phyloP scores from a whole-genome alignment of 2,888 invertebrate species.

The Pandemis cinnamomeana region DNA sequence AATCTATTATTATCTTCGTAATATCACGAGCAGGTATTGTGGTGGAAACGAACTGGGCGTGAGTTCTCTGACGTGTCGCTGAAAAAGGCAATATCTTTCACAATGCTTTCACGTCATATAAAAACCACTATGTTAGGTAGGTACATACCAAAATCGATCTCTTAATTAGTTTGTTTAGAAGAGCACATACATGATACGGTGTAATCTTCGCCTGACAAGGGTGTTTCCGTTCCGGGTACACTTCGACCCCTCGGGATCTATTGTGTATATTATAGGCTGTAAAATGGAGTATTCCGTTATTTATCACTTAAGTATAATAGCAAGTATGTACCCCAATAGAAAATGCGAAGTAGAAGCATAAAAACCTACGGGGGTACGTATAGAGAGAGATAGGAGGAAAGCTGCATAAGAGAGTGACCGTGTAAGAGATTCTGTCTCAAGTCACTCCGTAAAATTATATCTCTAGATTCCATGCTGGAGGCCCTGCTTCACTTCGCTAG shows the following conservation, averaged over 20 bases:
- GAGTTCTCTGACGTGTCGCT: conserved; percentile 8
- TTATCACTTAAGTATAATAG: neutral
- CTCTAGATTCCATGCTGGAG: too few relatives aligned
- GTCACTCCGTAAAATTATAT: too few relatives aligned
- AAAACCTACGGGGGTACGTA: too few relatives aligned
- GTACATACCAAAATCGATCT: too few relatives aligned
- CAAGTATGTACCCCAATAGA: too few relatives aligned
- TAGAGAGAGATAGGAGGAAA: too few relatives aligned
- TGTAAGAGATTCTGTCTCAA: too few relatives aligned
- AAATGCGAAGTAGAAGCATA: too few relatives aligned
- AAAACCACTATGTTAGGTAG: neutral
- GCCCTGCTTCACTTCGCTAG: too few relatives aligned
- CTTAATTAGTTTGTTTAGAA: neutral
- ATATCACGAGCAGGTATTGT: conserved; percentile 25
- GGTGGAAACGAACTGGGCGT: conserved; percentile 4
- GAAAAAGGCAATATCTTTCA: conserved; percentile 12
- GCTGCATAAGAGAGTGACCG: too few relatives aligned
- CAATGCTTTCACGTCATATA: neutral
- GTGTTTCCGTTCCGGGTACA: neutral
- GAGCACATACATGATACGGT: neutral
- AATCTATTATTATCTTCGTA: neutral
- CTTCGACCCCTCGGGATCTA: neutral
- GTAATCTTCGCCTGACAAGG: neutral
- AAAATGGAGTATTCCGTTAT: neutral
- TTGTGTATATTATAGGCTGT: neutral